Evolutionary conservation across 2,888 invertebrate genomes (phyloP), one percentile per base, ranked within the genome.

Genomic region (Anoncus sp.): DNA sequence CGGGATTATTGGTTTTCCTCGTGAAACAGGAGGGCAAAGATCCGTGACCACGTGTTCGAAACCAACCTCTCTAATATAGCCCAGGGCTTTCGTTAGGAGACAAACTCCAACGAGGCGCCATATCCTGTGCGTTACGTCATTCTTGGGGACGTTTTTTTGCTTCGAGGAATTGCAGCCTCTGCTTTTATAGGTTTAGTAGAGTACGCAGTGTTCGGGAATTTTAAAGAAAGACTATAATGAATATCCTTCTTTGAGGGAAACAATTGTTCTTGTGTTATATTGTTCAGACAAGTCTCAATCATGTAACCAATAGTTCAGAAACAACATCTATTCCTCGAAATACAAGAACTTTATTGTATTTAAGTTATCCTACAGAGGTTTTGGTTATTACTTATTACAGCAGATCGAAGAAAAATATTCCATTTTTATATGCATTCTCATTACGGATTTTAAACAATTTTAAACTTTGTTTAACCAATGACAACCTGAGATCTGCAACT

Each of bases 1-100:
- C 49, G 47, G 60, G 77, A 70, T 77, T 77, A 77, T 77, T 74
- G 74, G 77, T 74, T 77, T 74, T 66, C 59, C 65, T 51, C 16
- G 62, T 70, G 53, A 60, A 77, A 77, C 77, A 65, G 49, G 35
- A 47, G 72, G 43, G 75, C 65, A 60, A 53, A 77, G 65, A 63
- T n/a, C n/a, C n/a, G 73, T 53, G 74, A 73, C 74, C 43, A 77
- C 40, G 59, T 65, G 57, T 20, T 62, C 24, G 14, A 43, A 20
- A 57, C 74, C 74, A 69, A 60, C 53, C 51, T 62, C 53, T 73
- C 38, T 55, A 40, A 47, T 73, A 51, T 57, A 49, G 62, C 72
- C 77, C 22, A 38, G 45, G 74, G 74, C 69, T 77, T n/a, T 74
- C 77, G 70, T 70, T 77, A 74, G 65, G 57, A 70, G 35, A 60